A percentile compares a stretch with the other conserved stretches of the same genome.
phyloP scores from a whole-genome alignment of 2,888 invertebrate genomes.

The Oeneis ivallda region DNA sequence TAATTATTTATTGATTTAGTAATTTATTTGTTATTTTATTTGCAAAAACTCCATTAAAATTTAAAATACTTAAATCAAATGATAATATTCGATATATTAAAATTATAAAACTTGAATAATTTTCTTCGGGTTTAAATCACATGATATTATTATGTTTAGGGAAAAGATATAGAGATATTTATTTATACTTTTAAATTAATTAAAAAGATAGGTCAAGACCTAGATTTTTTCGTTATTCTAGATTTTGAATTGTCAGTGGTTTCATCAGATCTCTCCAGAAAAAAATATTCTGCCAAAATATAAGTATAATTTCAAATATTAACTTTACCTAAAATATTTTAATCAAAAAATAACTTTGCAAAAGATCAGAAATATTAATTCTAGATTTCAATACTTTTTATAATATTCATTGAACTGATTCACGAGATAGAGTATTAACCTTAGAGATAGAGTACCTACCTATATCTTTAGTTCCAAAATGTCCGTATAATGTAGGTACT shows the following conservation, averaged over 20 bases:
- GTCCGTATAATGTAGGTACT: no score
- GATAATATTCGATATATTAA: slow-evolving; percentile 3
- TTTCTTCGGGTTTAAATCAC: background rate
- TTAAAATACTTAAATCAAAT: slow-evolving; percentile 3
- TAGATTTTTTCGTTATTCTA: no score
- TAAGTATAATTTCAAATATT: no score
- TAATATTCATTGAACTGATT: slow-evolving; percentile 1
- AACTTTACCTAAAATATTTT: no score
- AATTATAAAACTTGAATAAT: background rate
- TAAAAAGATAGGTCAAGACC: background rate
- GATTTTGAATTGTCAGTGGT: no score
- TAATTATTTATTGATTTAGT: slow-evolving; percentile 20
- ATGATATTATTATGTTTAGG: slow-evolving; percentile 28
- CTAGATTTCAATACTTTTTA: background rate
- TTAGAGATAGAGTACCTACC: background rate
- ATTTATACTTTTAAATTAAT: background rate
- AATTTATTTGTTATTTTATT: slow-evolving; percentile 23
- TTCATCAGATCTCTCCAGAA: no score
- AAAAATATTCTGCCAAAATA: no score
- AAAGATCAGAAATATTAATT: no score
- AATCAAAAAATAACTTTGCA: no score
- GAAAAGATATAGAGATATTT: slow-evolving; percentile 2
- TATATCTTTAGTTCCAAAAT: background rate
- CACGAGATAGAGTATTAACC: background rate
- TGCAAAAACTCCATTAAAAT: slow-evolving; percentile 11